Evolutionary conservation across 2,797 vertebrate species (phyloP).

Genomic region (Myiotriccus ornatus): DNA sequence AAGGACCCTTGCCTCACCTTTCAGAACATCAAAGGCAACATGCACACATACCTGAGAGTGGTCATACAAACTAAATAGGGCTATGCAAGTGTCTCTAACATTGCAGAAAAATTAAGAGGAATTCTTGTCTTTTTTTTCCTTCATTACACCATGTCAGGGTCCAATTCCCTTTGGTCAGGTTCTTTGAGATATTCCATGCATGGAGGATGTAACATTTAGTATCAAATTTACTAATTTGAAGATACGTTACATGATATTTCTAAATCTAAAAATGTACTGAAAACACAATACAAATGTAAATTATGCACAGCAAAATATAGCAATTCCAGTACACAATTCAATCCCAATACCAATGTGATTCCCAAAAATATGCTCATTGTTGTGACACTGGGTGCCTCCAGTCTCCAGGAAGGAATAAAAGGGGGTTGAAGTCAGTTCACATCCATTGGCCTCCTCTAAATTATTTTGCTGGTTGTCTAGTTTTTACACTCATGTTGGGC

Average conservation of each 20-base stretch:
- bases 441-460: neutral
- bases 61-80: neutral
- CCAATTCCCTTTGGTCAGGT: neutral
- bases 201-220: neutral
- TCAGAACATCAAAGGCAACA: neutral
- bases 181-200: neutral
- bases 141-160: neutral
- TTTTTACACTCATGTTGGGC: neutral
- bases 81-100: neutral
- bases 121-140: neutral
- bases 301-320: neutral
- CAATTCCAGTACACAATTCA: neutral
- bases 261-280: neutral
- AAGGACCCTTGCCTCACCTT: neutral
- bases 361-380: neutral
- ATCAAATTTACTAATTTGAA: neutral
- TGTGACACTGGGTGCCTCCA: accelerated
- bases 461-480: neutral
- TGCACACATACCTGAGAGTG: neutral
- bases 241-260: neutral
- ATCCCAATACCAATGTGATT: neutral
- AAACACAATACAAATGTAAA: neutral
- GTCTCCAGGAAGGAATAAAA: neutral
- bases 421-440: neutral
- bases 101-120: neutral